These are phyloP conservation scores for Acromyrmex charruanus DNA, from an alignment of 1,140 invertebrate genomes.

Conservation along the genomic window DNA sequence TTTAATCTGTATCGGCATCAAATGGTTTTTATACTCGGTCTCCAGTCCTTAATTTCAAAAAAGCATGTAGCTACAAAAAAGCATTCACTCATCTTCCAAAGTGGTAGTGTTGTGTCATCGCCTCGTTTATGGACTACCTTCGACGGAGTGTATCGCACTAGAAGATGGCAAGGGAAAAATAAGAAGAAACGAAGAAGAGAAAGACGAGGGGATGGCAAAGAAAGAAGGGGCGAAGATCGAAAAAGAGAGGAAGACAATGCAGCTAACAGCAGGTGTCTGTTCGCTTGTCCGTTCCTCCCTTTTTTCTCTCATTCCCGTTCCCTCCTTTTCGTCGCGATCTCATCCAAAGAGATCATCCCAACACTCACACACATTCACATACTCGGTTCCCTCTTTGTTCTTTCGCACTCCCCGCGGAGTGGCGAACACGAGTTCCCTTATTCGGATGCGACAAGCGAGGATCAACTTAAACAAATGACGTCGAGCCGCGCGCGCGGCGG, in stretches of 20 bases:
- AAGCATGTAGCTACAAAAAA: slow-evolving; percentile 58
- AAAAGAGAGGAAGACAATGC: slow-evolving; percentile 77
- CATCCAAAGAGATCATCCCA: slow-evolving; percentile 62
- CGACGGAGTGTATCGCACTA: slow-evolving; percentile 50
- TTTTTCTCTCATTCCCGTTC: slow-evolving; percentile 41
- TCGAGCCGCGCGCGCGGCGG: slow-evolving; percentile 41
- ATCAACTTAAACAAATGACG: slow-evolving; percentile 79
- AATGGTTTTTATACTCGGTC: slow-evolving; percentile 52
- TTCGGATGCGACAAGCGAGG: slow-evolving; percentile 74
- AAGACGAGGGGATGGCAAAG: slow-evolving; percentile 55
- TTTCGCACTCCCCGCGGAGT: slow-evolving; percentile 78
- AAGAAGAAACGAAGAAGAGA: slow-evolving; percentile 35
- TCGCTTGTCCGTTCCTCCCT: slow-evolving; percentile 64
- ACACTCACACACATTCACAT: slow-evolving; percentile 45
- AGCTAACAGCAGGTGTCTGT: slow-evolving; percentile 82
- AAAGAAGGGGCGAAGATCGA: slow-evolving; percentile 32
- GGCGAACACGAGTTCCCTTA: slow-evolving; percentile 76
- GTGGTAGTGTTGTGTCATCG: slow-evolving; percentile 73
- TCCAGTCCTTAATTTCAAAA: slow-evolving; percentile 62
- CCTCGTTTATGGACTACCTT: slow-evolving; percentile 57
- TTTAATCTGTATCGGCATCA: slow-evolving; percentile 29
- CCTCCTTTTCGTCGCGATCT: slow-evolving; percentile 60
- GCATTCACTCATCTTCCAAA: slow-evolving; percentile 62
- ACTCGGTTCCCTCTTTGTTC: slow-evolving; percentile 79
- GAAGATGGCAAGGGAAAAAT: slow-evolving; percentile 27